Conservation (phyloP, 2,797 vertebrate genomes). For the Syndactyla subalaris region DNA sequence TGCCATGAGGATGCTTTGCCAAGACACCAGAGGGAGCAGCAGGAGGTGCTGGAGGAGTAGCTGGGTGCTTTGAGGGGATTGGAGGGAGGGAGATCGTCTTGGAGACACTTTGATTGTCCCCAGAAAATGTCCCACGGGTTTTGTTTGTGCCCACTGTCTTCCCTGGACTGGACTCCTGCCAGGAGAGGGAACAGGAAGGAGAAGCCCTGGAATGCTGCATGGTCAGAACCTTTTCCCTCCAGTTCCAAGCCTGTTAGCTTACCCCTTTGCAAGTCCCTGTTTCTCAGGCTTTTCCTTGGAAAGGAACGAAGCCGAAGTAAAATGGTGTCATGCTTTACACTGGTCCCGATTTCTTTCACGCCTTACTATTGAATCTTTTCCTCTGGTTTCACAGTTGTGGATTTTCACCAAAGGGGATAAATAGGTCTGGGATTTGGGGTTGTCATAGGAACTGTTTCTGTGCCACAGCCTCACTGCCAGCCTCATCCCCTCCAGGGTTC, state of each 20-base stretch:
- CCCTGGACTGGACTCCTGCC: not conserved
- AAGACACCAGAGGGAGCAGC: not conserved
- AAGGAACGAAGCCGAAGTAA: not conserved
- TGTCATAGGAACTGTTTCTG: slow-evolving; percentile 77
- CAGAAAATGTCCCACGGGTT: rapidly evolving
- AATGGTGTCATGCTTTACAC: not conserved
- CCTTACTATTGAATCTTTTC: not conserved
- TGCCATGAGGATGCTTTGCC: not conserved
- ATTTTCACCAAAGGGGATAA: slow-evolving; percentile 68
- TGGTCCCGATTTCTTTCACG: not conserved
- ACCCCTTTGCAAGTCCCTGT: rapidly evolving
- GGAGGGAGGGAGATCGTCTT: not conserved
- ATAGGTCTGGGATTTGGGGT: slow-evolving; percentile 68
- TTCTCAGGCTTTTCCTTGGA: not conserved
- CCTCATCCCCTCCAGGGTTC: not conserved
- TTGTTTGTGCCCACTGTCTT: not conserved
- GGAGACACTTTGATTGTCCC: not conserved
- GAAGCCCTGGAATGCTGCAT: not conserved
- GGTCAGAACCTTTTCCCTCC: not conserved
- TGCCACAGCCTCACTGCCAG: not conserved
- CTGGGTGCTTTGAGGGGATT: not conserved
- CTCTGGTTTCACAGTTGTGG: slow-evolving; percentile 37
- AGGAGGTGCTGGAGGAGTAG: not conserved
- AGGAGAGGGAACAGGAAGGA: not conserved
- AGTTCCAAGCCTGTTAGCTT: not conserved